Evolutionary conservation across 2,113 vertebrate species (phyloP).

Genomic region (Colaptes auratus): DNA sequence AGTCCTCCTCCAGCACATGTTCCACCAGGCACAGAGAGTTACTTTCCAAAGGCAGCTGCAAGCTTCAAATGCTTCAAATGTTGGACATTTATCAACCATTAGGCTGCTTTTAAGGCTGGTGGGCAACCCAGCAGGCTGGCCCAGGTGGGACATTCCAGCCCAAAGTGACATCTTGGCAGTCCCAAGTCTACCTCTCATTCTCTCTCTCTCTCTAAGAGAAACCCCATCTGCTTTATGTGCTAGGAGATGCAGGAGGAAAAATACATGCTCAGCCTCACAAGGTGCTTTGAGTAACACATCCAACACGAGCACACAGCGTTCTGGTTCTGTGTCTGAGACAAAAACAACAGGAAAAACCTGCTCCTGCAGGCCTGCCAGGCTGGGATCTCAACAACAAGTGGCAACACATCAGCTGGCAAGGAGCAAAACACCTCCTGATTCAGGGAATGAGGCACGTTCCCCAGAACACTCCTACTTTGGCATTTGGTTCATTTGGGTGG

Average conservation of each 20-base stretch:
- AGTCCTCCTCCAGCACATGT: background rate
- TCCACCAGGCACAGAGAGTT: rapidly evolving
- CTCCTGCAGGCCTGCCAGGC: constrained; percentile 59
- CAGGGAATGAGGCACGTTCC: background rate
- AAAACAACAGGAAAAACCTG: constrained; percentile 75
- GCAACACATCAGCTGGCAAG: constrained; percentile 57
- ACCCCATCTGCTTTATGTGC: background rate
- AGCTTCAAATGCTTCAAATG: no score
- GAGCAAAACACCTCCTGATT: constrained; percentile 20
- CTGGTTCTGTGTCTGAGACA: constrained; percentile 64
- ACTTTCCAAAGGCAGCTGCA: background rate
- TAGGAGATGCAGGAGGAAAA: background rate
- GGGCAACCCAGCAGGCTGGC: background rate
- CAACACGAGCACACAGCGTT: constrained; percentile 55
- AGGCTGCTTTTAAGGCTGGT: background rate
- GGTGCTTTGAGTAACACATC: constrained; percentile 39
- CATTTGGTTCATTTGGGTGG: no score
- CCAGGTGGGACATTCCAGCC: background rate
- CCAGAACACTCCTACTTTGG: background rate
- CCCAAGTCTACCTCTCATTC: background rate
- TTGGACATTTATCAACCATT: background rate
- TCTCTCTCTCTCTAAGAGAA: background rate
- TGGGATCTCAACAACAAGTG: constrained; percentile 51
- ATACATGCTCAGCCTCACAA: constrained; percentile 21
- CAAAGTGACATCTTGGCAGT: background rate